Base-by-base conservation (phyloP, 2,888 invertebrate species). In the Craniophora ligustri region DNA sequence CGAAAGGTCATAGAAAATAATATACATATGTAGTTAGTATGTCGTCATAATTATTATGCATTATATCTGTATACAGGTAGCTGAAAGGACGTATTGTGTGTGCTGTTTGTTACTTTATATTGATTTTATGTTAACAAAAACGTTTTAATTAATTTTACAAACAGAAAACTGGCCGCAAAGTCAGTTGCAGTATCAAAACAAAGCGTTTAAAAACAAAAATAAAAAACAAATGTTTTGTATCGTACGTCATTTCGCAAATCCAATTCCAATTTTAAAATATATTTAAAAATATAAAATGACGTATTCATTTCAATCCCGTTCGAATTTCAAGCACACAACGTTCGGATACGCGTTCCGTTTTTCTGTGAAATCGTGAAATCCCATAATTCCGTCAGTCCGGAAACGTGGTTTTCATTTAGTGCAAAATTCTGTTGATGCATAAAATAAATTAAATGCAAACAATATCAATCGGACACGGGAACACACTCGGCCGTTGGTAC, bases 401-500 rank as follows among this genome's bases (percentile, higher is more conserved):
- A 78, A 77, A 79, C 79, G 73, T 68, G 76, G 77, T 71, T 75
- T 75, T 76, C 75, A 84, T 88, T 86, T 84, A 81, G 78, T 84
- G 84, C 81, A 78, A 81, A 84, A 84, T 81, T 74, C 76, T 68
- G 70, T 76, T 78, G 75, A 78, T 83, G 85, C 85, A 86, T 84
- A 82, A 88, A 88, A 86, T 85, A 86, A 90, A 89, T 89, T 85
- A 84, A 86, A 87, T 82, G 76, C 81, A 85, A 86, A 88, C 87
- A 89, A 88, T 88, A 87, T 88, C 87, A 89, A 89, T 89, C 84
- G 82, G 82, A 90, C 89, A 89, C 79, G 88, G 74, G 83, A 90
- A 91, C 82, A 87, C 89, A 87, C 89, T 89, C 85, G 82, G 73
- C 72, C 79, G 77, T 83, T 79, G 78, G 77, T 81, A 86, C 83